phyloP scores from a whole-genome alignment of 2,888 invertebrate genomes.

The Rhamphomyia laevipes region DNA sequence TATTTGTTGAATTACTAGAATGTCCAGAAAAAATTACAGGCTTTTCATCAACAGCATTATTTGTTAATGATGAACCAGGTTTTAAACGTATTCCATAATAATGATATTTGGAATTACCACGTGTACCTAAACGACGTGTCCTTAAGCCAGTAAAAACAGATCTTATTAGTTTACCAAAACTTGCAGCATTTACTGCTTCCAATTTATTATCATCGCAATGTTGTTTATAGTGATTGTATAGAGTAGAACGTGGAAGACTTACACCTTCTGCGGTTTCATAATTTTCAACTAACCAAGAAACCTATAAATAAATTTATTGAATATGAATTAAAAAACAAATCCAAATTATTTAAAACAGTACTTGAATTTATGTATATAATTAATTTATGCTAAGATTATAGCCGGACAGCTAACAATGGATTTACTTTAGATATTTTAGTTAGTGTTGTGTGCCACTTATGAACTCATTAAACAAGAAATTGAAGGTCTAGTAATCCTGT shows the following conservation, averaged over 20 bases:
- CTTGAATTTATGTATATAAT: not conserved
- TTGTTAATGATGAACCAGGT: conserved; percentile 61
- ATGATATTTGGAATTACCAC: conserved; percentile 98
- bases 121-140: conserved; percentile 87
- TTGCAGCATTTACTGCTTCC: conserved; percentile 98
- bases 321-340: too few relatives aligned
- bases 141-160: conserved; percentile 94
- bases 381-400: too few relatives aligned
- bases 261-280: conserved; percentile 95
- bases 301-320: conserved; percentile 46
- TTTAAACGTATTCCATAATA: conserved; percentile 99
- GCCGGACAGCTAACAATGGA: too few relatives aligned
- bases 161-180: conserved; percentile 96
- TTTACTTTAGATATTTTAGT: too few relatives aligned
- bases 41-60: conserved; percentile 44
- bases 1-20: conserved; percentile 7
- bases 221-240: conserved; percentile 93
- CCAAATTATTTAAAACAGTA: not conserved
- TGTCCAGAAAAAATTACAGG: conserved; percentile 19
- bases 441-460: too few relatives aligned
- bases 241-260: conserved; percentile 83
- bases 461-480: too few relatives aligned
- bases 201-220: conserved; percentile 89
- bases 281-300: conserved; percentile 93
- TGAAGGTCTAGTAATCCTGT: too few relatives aligned